Base-by-base conservation (phyloP, 1,140 invertebrate genomes). In the Listronotus bonariensis region DNA sequence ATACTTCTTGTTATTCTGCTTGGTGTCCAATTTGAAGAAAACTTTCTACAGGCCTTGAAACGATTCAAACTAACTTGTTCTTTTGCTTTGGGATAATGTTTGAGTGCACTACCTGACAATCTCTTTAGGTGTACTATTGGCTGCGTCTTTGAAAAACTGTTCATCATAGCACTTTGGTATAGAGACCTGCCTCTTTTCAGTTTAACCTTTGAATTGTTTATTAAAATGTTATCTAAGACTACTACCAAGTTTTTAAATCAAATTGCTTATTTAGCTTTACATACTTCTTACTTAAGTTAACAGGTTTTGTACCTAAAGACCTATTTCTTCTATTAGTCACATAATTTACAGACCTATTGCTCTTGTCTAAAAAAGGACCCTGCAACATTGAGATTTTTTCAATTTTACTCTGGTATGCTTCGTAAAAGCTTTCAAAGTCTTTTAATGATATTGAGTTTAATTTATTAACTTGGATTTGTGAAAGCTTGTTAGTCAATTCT, bases 351-450 rank as follows among this genome's bases (percentile, higher is more conserved):
- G 26, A 52, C 18, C 32, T 53, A 41, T 18, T 1, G 20, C 36
- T 18, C 11, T 42, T 40, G 6, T 41, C 17, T 18, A 41, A 41
- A 40, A 41, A 41, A 55, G 53, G 17, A 20, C 20, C 53, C 10
- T 42, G n/a, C 12, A 4, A 7, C 11, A 52, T 12, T 17, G 53
- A 52, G 11, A 52, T 5, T 26, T 26, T 26, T 5, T 26, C 20
- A 26, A 26, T 26, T 26, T 38, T 3, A 11, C 20, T 17, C 38
- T 20, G 18, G 31, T 55, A 42, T 20, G 36, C 9, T 15, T 3
- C 38, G 26, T 31, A 42, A 42, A 55, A 55, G 9, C 40, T 42
- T 41, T 55, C 53, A 55, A 55, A 55, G 12, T 55, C 36, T 11
- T 40, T 41, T 20, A 55, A 42, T 5, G 38, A 41, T 14, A 45